Percentiles rank a stretch among this genome's conserved stretches.
Conservation (phyloP, 2,113 vertebrate species). For the Clupea harengus region DNA sequence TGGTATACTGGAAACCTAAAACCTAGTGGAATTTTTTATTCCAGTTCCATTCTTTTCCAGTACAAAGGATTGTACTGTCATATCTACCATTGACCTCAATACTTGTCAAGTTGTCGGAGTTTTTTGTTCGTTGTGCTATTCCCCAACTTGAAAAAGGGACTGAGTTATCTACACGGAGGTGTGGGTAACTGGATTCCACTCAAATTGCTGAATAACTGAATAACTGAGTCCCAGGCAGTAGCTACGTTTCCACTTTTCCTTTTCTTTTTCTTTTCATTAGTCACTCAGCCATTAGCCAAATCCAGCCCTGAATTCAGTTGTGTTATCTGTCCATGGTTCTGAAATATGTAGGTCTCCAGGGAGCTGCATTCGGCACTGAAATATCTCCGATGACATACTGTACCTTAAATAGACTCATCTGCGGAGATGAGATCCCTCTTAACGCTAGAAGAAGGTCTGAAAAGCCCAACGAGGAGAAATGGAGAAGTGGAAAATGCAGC, state of each 20-base stretch:
- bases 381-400: conserved; percentile 39
- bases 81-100: neutral
- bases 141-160: too few species aligned
- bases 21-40: neutral
- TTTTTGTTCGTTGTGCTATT: too few species aligned
- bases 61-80: neutral
- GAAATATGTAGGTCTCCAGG: conserved; percentile 25
- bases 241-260: too few species aligned
- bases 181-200: too few species aligned
- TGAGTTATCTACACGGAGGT: too few species aligned
- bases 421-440: neutral
- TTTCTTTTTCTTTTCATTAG: too few species aligned
- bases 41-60: neutral
- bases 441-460: neutral
- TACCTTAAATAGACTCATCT: conserved; percentile 18
- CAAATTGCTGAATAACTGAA: too few species aligned
- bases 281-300: too few species aligned
- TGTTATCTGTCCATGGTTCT: conserved; percentile 34
- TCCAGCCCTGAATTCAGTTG: neutral
- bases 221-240: too few species aligned
- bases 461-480: neutral
- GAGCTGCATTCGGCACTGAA: conserved; percentile 58
- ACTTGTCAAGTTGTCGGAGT: too few species aligned
- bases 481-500: neutral
- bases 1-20: neutral